Evolutionary conservation across 1,140 invertebrate species (phyloP), one percentile per base, ranked within the genome.

Genomic region (Bradynema listronoti): DNA sequence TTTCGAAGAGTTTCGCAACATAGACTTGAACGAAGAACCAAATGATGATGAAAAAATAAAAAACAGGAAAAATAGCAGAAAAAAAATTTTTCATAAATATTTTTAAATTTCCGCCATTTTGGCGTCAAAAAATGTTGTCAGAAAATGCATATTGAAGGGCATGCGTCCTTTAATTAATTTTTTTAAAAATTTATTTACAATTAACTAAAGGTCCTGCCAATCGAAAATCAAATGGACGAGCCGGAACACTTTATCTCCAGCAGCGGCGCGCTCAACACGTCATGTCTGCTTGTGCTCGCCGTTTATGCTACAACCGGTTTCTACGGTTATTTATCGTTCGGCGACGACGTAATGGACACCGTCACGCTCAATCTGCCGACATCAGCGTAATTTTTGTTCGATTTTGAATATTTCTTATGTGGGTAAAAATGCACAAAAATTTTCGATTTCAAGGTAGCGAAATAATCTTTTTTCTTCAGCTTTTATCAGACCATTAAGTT

Each of bases 151-250:
- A n/a, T n/a, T n/a, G n/a, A n/a, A n/a, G n/a, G n/a, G n/a, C n/a
- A n/a, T n/a, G n/a, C n/a, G n/a, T n/a, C n/a, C n/a, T n/a, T n/a
- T n/a, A n/a, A n/a, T n/a, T n/a, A n/a, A n/a, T n/a, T n/a, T n/a
- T n/a, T n/a, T n/a, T n/a, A n/a, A n/a, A n/a, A n/a, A n/a, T n/a
- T n/a, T n/a, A n/a, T n/a, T n/a, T n/a, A n/a, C n/a, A n/a, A n/a
- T n/a, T n/a, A n/a, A n/a, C n/a, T n/a, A n/a, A n/a, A 65, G 67
- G 88, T 88, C 29, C 54, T 75, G 43, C 72, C 72, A 4, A 78
- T 76, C 29, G 73, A 76, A 59, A 78, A 76, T 50, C 60, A 73
- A 58, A 73, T 76, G 61, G 45, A 66, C 41, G 49, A 73, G 16
- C 73, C 73, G 0, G 59, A 75, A 30, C 61, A 76, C 22, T 78